Evolutionary conservation across 2,797 vertebrate genomes (phyloP), one percentile per base, ranked within the genome.

Genomic region (Cyprinodon diabolis): DNA sequence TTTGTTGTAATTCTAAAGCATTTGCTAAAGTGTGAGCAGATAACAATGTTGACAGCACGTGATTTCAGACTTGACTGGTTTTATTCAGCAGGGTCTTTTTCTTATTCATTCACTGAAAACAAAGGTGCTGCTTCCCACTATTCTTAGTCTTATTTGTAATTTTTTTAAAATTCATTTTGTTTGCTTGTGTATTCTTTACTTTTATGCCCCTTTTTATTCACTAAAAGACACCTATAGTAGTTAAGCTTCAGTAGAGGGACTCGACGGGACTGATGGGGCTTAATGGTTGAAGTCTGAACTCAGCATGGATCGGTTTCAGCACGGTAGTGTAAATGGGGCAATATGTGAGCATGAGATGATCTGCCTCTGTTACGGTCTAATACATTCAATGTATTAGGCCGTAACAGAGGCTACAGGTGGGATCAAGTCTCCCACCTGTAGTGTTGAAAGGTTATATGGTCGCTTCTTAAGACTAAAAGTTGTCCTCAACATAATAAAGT

Each of bases 21-120:
- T 9, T 62, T 40, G 37, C 3, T 62, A 62, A 40, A 40, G 14
- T 1, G 3, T 37, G 15, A 40, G 35, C 8, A 7, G 55, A 63
- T 11, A 12, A 10, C 30, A 62, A 21, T 3, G 19, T 63, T 43
- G 10, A 10, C 19, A 45, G 11, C 19, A 43, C 6, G 23, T 56
- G 15, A 56, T 68, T 69, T 74, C 68, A 63, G 66, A 72, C 72
- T 57, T 21, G 67, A 65, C 9, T 5, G 48, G 68, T 63, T 67
- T 83, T 81, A 87, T 89, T 87, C 69, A 84, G 67, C 23, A 83
- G 71, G 37, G 55, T 84, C 66, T 79, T 80, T 76, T 69, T 60
- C 51, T 84, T 74, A 76, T 74, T 83, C 52, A 78, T 74, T 77
- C 23, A 30, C 77, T 71, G 67, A 60, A 6, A 70, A 69, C 66